These are phyloP conservation scores for Gryllus bimaculatus DNA, from an alignment of 1,140 invertebrate species.

Conservation along the genomic window DNA sequence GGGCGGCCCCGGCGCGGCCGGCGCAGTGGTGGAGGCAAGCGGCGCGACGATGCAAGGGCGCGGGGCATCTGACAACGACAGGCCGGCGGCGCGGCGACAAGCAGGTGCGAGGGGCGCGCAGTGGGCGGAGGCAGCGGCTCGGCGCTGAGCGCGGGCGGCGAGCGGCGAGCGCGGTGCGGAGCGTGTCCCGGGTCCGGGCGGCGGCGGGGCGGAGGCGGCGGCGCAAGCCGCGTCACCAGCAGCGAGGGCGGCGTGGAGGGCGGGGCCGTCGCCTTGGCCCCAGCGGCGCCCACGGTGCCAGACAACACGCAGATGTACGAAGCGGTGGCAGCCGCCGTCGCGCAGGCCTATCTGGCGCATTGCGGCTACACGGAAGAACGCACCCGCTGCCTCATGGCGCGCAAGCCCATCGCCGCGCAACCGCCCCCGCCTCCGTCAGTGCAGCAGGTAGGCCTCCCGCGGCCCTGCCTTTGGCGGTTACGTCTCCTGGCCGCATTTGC, in stretches of 20 bases:
- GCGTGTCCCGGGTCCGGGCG: conserved; percentile 29
- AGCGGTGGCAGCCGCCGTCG: conserved; percentile 45
- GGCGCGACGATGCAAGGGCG: conserved; percentile 28
- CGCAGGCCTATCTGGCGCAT: conserved; percentile 80
- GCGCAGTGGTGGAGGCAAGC: conserved; percentile 22
- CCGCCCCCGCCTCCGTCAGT: conserved; percentile 6
- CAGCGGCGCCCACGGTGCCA: conserved; percentile 25
- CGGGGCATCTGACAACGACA: conserved; percentile 25
- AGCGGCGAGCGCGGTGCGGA: neutral
- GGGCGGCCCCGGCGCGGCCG: conserved; percentile 36
- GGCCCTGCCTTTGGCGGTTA: too few species aligned
- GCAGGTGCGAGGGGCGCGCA: conserved; percentile 20
- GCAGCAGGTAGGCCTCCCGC: neutral
- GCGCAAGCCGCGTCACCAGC: conserved; percentile 27
- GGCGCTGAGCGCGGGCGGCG: conserved; percentile 8
- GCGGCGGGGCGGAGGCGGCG: conserved; percentile 30
- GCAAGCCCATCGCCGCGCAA: conserved; percentile 56
- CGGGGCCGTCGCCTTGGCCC: neutral
- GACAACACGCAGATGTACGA: conserved; percentile 29
- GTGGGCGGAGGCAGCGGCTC: conserved; percentile 27
- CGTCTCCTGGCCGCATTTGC: too few species aligned
- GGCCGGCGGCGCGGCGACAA: conserved; percentile 17
- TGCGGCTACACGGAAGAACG: conserved; percentile 86
- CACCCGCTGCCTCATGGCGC: conserved; percentile 50
- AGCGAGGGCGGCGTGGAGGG: conserved; percentile 21